A percentile compares a stretch with the other conserved stretches of the same genome.
These are phyloP conservation scores for Urocynchramus pylzowi DNA, from an alignment of 2,113 vertebrate species.

Conservation along the genomic window DNA sequence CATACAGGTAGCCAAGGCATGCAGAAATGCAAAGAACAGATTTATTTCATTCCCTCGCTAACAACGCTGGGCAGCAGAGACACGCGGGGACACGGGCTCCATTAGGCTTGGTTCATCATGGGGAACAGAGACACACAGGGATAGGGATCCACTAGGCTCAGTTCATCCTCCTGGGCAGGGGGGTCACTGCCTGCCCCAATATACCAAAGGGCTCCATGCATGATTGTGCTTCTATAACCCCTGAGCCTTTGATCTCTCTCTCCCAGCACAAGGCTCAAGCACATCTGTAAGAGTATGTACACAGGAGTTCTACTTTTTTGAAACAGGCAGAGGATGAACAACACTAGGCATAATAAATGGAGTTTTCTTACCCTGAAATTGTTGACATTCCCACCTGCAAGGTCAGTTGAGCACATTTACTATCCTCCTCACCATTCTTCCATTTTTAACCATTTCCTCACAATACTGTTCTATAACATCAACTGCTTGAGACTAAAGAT, in stretches of 20 bases:
- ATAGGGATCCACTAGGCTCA: not conserved
- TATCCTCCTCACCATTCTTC: not conserved
- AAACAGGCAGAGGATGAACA: not conserved
- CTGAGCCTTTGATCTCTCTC: not conserved
- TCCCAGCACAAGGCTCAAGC: not conserved
- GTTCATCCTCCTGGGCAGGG: not conserved
- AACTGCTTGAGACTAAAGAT: not conserved
- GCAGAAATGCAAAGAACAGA: not conserved
- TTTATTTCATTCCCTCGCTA: not conserved
- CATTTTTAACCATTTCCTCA: not conserved
- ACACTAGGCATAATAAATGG: not conserved
- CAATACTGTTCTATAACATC: not conserved
- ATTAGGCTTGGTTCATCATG: not conserved
- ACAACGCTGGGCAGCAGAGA: accelerated
- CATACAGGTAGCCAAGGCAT: not conserved
- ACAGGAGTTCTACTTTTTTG: not conserved
- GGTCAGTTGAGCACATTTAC: not conserved
- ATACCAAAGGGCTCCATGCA: not conserved
- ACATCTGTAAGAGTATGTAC: not conserved
- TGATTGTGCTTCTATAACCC: not conserved
- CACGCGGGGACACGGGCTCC: accelerated
- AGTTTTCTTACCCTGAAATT: not conserved
- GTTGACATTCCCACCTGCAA: not conserved
- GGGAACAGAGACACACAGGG: too few relatives aligned
- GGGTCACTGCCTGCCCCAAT: not conserved